Conservation (phyloP, 2,888 invertebrate species). For the Drosophila atripex region DNA sequence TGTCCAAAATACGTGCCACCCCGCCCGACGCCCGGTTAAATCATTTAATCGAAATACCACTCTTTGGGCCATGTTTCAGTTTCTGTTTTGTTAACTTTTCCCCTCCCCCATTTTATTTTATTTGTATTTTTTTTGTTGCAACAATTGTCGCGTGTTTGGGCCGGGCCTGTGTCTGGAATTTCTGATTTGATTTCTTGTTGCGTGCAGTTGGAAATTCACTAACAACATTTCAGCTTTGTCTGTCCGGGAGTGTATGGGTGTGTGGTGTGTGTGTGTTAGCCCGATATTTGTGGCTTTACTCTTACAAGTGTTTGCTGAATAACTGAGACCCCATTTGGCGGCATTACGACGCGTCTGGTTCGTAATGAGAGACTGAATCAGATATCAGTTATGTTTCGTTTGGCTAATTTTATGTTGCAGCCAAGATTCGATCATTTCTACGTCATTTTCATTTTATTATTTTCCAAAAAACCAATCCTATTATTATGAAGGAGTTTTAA, state of each 20-base stretch:
- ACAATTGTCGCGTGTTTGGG: constrained; percentile 48
- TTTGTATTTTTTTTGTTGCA: constrained; percentile 43
- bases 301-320: constrained; percentile 22
- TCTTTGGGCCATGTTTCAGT: constrained; percentile 9
- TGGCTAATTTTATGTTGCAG: constrained; percentile 9
- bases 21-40: constrained; percentile 8
- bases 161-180: constrained; percentile 52
- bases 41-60: constrained; percentile 38
- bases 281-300: constrained; percentile 1
- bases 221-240: constrained; percentile 28
- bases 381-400: constrained; percentile 22
- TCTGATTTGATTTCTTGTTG: constrained; percentile 46
- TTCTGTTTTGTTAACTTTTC: not conserved
- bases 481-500: not conserved
- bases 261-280: constrained; percentile 10
- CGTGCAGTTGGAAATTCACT: constrained; percentile 35
- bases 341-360: constrained; percentile 42
- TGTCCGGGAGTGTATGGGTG: no score
- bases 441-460: constrained; percentile 2
- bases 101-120: not conserved
- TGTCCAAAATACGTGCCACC: constrained; percentile 18
- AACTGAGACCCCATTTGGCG: constrained; percentile 23
- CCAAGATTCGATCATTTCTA: constrained; percentile 16
- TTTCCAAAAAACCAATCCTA: not conserved
- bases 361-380: constrained; percentile 41